Base-by-base conservation (phyloP, 2,113 vertebrate genomes). In the Hyperopisus bebe region DNA sequence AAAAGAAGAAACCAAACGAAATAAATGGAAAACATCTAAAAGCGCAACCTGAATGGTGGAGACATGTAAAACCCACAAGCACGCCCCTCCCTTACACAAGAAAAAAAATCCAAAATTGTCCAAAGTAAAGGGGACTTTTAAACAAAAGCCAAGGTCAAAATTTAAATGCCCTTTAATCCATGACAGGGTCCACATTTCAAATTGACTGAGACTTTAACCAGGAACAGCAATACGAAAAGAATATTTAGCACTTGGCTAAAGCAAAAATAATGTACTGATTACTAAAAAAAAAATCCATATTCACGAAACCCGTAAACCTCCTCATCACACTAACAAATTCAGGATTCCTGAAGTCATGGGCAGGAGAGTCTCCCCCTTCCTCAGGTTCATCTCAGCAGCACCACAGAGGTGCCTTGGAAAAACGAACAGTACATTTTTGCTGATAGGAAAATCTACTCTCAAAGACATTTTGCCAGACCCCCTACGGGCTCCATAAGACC, bases 21-120 rank as follows among this genome's bases (percentile, higher is more conserved):
- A 90, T 11, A 90, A 31, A 77, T 80, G 70, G 74, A 31, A 77
- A 85, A 42, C 39, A 70, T 62, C 39, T 66, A 31, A 70, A 86
- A 31, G 27, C n/a, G 1, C 62, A 70, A 70, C 62, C 62, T 31
- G n/a, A 70, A 70, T 11, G 27, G 3, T 31, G 10, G 10, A 31
- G 62, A 11, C 27, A 13, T 31, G 10, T 31, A 31, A 31, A 70
- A 31, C 62, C 62, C n/a, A 70, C n/a, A 66, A 66, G 24, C 24
- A n/a, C 10, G 62, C n/a, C 1, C 24, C n/a, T 66, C 62, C 62
- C 17, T 24, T 19, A 70, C 21, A 77, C 24, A 21, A 21, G 1
- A 80, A 21, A 31, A 19, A 53, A 50, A 35, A 17, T 27, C 47
- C 13, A 24, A 80, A 27, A 31, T 31, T 17, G 35, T 80, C 74